Percentiles rank a stretch among this genome's conserved stretches.
These are phyloP conservation scores for Hydrotaea cyrtoneurina DNA, from an alignment of 2,888 invertebrate genomes.

Conservation along the genomic window DNA sequence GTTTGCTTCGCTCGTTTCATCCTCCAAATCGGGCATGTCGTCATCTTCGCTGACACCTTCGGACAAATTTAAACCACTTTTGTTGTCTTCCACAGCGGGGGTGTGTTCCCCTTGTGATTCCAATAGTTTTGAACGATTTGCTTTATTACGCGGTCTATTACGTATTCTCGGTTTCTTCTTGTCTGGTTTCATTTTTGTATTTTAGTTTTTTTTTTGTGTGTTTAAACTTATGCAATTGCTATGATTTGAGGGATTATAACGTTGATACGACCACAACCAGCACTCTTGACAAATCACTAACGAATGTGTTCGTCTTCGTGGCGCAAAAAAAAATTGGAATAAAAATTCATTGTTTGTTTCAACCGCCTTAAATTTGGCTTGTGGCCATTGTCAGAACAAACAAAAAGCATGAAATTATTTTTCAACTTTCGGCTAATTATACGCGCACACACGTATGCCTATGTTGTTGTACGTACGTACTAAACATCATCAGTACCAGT, in stretches of 20 bases:
- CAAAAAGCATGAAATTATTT: slow-evolving; percentile 36
- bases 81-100: neutral
- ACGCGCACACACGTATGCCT: slow-evolving; percentile 20
- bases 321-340: neutral
- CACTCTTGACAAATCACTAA: neutral
- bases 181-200: slow-evolving; percentile 67
- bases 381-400: slow-evolving; percentile 54
- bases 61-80: neutral
- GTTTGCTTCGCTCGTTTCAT: slow-evolving; percentile 7
- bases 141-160: slow-evolving; percentile 76
- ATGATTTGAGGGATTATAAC: slow-evolving; percentile 17
- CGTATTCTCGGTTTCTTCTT: slow-evolving; percentile 74
- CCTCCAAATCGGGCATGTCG: slow-evolving; percentile 50
- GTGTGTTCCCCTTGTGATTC: neutral
- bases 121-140: slow-evolving; percentile 67
- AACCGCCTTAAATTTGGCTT: slow-evolving; percentile 61
- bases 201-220: neutral
- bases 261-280: neutral
- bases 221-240: slow-evolving; percentile 65
- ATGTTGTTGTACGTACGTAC: neutral
- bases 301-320: neutral
- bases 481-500: neutral
- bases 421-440: slow-evolving; percentile 55
- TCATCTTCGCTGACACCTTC: slow-evolving; percentile 10
- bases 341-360: slow-evolving; percentile 53